These are phyloP conservation scores for Muraenolepis orangiensis DNA, from an alignment of 2,797 vertebrate species.

Conservation along the genomic window DNA sequence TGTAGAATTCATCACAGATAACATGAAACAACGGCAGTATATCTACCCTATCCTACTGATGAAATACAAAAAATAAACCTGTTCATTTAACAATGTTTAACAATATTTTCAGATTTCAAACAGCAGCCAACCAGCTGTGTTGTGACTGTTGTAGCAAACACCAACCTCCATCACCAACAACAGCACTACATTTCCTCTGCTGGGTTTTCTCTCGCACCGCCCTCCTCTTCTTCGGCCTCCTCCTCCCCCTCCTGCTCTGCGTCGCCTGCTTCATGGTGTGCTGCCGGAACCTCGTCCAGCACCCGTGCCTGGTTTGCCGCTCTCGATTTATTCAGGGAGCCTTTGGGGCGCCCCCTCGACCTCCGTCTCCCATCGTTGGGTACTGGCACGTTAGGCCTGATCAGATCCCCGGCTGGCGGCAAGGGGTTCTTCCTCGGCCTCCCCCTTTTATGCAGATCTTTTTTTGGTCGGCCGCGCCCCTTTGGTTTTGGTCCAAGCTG, in stretches of 20 bases:
- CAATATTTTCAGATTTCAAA: constrained; percentile 45
- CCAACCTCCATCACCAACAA: constrained; percentile 4
- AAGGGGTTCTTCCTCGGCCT: constrained; percentile 71
- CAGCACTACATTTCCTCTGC: constrained; percentile 11
- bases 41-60: constrained; percentile 43
- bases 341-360: no score
- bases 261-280: not conserved
- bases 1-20: constrained; percentile 39
- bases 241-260: not conserved
- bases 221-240: constrained; percentile 23
- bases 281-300: not conserved
- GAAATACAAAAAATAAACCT: constrained; percentile 47
- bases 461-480: constrained; percentile 58
- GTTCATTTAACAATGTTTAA: constrained; percentile 35
- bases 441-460: constrained; percentile 55
- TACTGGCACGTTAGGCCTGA: constrained; percentile 55
- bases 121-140: constrained; percentile 29
- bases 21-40: constrained; percentile 31
- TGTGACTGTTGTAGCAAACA: not conserved
- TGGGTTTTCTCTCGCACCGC: not conserved
- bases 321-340: no score
- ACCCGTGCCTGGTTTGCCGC: constrained; percentile 5
- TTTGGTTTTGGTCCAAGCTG: constrained; percentile 20
- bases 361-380: constrained; percentile 23
- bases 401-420: constrained; percentile 53